Evolutionary conservation across 2,113 vertebrate species (phyloP), one percentile per base, ranked within the genome.

Genomic region (Indicator maculatus): DNA sequence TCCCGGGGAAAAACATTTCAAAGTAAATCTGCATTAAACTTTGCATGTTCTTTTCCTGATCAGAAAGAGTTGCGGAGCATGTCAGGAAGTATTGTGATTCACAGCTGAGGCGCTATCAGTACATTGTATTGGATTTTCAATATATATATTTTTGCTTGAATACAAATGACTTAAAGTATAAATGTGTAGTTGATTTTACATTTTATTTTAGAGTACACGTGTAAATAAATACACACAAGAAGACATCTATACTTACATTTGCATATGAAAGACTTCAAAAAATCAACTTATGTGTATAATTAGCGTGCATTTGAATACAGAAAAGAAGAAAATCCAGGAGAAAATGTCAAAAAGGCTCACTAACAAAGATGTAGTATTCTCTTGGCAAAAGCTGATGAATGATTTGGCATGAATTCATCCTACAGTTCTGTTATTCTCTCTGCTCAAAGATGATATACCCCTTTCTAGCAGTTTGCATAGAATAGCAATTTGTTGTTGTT

Each of bases 281-380:
- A 96, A 93, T 93, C 95, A 96, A 90, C 83, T 96, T 97, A 83
- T 89, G 80, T 70, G 65, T 94, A 95, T 97, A 97, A 97, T 98
- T 97, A 97, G 91, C 5, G 64, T 72, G 77, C 87, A 96, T 97
- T 97, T 97, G 96, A 97, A 97, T 97, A 95, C 16, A 95, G 77
- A 93, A 93, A 97, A 90, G 93, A 89, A 95, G 90, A 97, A 98
- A 97, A 97, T 95, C 88, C 90, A 97, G 93, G 96, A 96, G 88
- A 97, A 96, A 97, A 97, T 96, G 96, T 98, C 97, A 97, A 97
- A 98, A 97, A 98, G 97, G 89, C 96, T 95, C 90, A 95, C 94
- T 97, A 96, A 98, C 95, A 97, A 97, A 97, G 97, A 98, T 95
- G 89, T 97, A 97, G 91, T 97, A 96, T 97, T 98, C 96, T 97